Evolutionary conservation across 2,113 vertebrate species (phyloP).

Genomic region (Syngnathoides biaculeatus): DNA sequence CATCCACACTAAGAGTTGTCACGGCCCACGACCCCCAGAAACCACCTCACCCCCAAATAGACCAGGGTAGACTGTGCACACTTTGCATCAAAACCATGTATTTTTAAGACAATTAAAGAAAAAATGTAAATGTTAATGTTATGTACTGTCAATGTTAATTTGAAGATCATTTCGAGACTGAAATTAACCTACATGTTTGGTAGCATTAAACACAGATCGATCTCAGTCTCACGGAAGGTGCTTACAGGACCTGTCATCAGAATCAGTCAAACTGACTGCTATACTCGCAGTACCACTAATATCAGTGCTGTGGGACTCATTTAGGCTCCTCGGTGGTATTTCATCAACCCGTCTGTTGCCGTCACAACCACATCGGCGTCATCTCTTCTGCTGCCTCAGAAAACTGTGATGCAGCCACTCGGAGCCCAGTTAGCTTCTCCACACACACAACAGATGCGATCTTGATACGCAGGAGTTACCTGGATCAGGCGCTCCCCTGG

Average conservation of each 20-base stretch:
- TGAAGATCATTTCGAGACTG: no score
- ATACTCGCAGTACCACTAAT: constrained; percentile 11
- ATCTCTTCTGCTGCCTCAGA: constrained; percentile 67
- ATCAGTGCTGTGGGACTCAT: constrained; percentile 66
- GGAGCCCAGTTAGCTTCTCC: constrained; percentile 56
- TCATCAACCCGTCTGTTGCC: constrained; percentile 67
- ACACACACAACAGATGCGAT: constrained; percentile 63
- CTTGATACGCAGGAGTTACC: constrained; percentile 66
- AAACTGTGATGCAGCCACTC: constrained; percentile 69
- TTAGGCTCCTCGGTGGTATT: constrained; percentile 58
- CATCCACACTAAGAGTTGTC: no score
- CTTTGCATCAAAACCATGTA: no score
- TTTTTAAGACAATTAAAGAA: no score
- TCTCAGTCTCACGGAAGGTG: background rate
- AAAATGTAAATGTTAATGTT: no score
- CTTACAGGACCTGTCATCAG: constrained; percentile 16
- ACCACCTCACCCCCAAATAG: no score
- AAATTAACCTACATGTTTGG: no score
- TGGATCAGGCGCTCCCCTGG: constrained; percentile 66
- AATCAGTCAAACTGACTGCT: constrained; percentile 9
- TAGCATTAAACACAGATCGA: no score
- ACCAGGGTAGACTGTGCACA: no score
- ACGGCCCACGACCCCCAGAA: no score
- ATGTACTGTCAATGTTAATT: no score
- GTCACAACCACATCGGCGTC: constrained; percentile 70